A percentile compares a stretch with the other conserved stretches of the same genome.
Evolutionary conservation across 2,888 invertebrate genomes (phyloP).

Genomic region (Cinara cedri): DNA sequence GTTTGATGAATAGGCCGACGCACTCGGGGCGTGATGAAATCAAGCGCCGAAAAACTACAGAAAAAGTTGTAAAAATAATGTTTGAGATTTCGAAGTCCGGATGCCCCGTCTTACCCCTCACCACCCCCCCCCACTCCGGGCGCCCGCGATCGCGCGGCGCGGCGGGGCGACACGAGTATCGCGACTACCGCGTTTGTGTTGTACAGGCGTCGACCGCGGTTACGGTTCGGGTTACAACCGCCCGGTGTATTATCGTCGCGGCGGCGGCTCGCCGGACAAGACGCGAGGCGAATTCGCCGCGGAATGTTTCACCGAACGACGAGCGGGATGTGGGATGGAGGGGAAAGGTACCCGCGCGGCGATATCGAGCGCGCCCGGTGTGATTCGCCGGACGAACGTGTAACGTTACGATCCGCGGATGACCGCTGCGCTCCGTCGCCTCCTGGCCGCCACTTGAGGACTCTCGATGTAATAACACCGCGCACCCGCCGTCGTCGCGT

Average conservation of each 20-base stretch:
- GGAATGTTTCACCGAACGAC: constrained; percentile 17
- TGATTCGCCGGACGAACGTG: constrained; percentile 33
- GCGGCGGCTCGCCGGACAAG: neutral
- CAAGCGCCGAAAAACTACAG: too few species aligned
- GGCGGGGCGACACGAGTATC: too few species aligned
- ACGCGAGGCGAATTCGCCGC: constrained; percentile 26
- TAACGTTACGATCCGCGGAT: constrained; percentile 13
- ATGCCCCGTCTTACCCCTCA: too few species aligned
- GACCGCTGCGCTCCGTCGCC: constrained; percentile 20
- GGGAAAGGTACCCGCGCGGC: too few species aligned
- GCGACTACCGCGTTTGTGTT: too few species aligned
- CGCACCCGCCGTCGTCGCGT: neutral
- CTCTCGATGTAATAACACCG: constrained; percentile 28
- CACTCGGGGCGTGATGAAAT: too few species aligned
- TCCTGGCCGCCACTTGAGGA: neutral
- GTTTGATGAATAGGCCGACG: too few species aligned
- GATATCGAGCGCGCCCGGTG: neutral
- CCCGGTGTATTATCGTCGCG: too few species aligned
- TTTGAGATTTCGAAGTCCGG: too few species aligned
- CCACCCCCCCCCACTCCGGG: neutral
- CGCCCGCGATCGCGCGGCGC: too few species aligned
- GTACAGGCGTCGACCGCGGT: neutral
- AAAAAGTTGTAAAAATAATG: too few species aligned
- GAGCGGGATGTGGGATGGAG: too few species aligned
- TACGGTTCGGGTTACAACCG: constrained; percentile 28